Percentiles rank a stretch among this genome's conserved stretches.
phyloP scores from a whole-genome alignment of 2,113 vertebrate species.

The Pituophis catenifer region DNA sequence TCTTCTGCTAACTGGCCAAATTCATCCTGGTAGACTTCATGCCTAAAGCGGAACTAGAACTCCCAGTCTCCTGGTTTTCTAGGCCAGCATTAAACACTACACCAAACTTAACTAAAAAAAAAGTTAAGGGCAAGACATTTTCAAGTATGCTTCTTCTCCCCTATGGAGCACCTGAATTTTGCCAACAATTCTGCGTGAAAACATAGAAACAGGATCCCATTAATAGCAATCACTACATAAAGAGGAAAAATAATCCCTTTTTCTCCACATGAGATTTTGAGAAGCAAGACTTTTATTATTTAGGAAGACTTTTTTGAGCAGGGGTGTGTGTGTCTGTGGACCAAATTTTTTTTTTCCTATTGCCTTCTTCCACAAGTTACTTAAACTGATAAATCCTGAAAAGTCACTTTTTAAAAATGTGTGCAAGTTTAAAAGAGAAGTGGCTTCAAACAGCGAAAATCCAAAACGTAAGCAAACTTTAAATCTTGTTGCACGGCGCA shows the following conservation, averaged over 20 bases:
- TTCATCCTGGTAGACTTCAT: too few relatives aligned
- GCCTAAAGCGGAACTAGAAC: background rate
- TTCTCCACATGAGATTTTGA: background rate
- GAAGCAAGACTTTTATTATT: background rate
- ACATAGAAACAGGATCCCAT: background rate
- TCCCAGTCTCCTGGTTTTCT: background rate
- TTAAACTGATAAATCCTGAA: background rate
- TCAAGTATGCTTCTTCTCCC: background rate
- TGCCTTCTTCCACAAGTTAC: background rate
- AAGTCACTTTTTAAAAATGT: background rate
- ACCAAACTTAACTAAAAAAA: background rate
- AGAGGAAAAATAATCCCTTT: background rate
- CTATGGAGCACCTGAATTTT: background rate
- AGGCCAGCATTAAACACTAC: background rate
- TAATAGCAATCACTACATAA: background rate
- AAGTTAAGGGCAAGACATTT: background rate
- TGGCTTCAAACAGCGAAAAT: background rate
- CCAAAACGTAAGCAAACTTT: background rate
- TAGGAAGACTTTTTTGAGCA: background rate
- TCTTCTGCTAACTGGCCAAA: background rate
- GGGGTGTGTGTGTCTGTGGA: background rate
- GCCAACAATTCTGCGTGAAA: background rate
- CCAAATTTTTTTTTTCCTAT: background rate
- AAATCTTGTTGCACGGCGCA: background rate
- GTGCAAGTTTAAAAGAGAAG: background rate